phyloP scores from a whole-genome alignment of 2,113 vertebrate species.

The Daphoenositta chrysoptera region DNA sequence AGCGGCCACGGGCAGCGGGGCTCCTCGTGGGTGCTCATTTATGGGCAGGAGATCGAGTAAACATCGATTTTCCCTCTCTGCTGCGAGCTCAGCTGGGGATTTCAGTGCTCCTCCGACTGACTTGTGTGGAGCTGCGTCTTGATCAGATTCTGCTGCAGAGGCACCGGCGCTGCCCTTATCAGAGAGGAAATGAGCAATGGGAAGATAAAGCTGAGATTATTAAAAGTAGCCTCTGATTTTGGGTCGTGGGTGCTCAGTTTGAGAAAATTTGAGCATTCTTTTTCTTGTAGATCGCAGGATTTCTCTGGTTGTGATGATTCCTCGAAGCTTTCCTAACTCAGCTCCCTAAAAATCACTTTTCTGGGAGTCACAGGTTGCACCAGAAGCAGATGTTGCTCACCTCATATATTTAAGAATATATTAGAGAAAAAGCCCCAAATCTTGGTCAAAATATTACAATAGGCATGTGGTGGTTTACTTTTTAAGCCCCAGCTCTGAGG shows the following conservation, averaged over 20 bases:
- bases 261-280: neutral
- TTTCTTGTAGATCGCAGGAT: neutral
- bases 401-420: neutral
- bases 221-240: neutral
- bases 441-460: neutral
- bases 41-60: neutral
- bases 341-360: neutral
- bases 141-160: neutral
- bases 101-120: neutral
- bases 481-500: neutral
- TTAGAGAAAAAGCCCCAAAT: neutral
- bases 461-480: neutral
- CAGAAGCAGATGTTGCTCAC: neutral
- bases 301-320: neutral
- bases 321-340: neutral
- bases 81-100: neutral
- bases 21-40: neutral
- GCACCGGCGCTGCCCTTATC: fast-evolving
- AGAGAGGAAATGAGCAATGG: neutral
- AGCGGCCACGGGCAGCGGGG: fast-evolving
- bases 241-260: neutral
- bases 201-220: neutral
- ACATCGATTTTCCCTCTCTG: neutral
- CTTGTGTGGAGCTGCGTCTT: neutral
- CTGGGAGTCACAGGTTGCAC: neutral